Conservation (phyloP, 2,113 vertebrate genomes). For the Chaetorhynchus papuensis region DNA sequence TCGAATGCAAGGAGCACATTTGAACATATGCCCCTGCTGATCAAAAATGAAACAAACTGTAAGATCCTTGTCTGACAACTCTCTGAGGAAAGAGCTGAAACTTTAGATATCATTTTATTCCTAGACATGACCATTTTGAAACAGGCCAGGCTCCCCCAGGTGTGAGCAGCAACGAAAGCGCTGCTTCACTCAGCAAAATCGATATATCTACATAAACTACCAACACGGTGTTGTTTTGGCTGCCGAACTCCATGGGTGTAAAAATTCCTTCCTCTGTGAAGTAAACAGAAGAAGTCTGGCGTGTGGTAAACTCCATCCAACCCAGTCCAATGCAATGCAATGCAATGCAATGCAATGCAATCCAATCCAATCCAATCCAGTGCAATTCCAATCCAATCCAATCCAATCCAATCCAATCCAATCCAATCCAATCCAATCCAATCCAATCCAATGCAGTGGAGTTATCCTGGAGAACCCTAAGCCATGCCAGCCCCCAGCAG, state of each 20-base stretch:
- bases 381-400: no score
- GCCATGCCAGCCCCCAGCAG: neutral
- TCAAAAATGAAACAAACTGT: neutral
- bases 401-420: neutral
- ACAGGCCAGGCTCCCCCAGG: neutral
- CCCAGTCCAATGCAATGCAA: neutral
- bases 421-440: neutral
- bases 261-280: neutral
- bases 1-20: neutral
- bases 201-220: neutral
- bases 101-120: neutral
- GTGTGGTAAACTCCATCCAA: neutral
- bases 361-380: neutral
- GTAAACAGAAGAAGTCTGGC: neutral
- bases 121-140: neutral
- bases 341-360: neutral
- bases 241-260: neutral
- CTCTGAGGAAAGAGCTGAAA: neutral
- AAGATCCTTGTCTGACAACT: neutral
- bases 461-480: neutral
- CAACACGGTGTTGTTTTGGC: neutral
- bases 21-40: neutral
- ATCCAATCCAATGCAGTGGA: neutral
- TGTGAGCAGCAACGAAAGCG: neutral
- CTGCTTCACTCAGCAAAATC: neutral